These are phyloP conservation scores for Drosophila neutralis DNA, from an alignment of 2,888 invertebrate species.

Conservation along the genomic window DNA sequence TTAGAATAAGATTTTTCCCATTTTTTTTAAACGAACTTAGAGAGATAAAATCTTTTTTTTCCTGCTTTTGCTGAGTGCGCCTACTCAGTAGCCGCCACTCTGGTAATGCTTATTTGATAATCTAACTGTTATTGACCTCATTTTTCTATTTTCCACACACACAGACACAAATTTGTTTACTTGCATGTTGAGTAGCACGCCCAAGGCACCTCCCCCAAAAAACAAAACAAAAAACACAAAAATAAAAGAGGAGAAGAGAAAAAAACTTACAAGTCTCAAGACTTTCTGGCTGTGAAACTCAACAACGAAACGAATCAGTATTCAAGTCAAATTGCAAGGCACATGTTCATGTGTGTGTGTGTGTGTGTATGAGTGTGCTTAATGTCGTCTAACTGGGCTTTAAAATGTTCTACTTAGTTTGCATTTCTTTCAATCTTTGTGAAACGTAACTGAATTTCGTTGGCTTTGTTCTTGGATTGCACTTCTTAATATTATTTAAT, in stretches of 20 bases:
- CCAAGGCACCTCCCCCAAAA: neutral
- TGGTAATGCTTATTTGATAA: constrained; percentile 78
- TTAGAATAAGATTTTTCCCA: neutral
- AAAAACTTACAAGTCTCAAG: constrained; percentile 14
- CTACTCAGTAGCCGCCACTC: constrained; percentile 8
- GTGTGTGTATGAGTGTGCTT: constrained; percentile 5
- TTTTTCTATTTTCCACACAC: constrained; percentile 62
- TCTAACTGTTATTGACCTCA: constrained; percentile 80
- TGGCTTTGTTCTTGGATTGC: neutral
- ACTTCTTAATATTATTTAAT: neutral
- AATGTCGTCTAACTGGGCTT: neutral
- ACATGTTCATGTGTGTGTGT: neutral
- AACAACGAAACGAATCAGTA: constrained; percentile 32
- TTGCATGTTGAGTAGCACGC: constrained; percentile 36
- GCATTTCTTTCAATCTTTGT: neutral
- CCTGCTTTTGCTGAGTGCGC: neutral
- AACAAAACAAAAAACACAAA: neutral
- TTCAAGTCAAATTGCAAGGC: constrained; percentile 21
- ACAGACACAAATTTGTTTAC: constrained; percentile 56
- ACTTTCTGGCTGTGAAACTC: neutral
- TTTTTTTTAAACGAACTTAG: neutral
- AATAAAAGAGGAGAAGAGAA: neutral
- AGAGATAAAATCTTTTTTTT: neutral
- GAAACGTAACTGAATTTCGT: neutral
- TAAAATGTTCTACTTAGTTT: neutral